Percentiles rank a stretch among this genome's conserved stretches.
Evolutionary conservation across 2,888 invertebrate species (phyloP).

Genomic region (Cerastoderma edule): DNA sequence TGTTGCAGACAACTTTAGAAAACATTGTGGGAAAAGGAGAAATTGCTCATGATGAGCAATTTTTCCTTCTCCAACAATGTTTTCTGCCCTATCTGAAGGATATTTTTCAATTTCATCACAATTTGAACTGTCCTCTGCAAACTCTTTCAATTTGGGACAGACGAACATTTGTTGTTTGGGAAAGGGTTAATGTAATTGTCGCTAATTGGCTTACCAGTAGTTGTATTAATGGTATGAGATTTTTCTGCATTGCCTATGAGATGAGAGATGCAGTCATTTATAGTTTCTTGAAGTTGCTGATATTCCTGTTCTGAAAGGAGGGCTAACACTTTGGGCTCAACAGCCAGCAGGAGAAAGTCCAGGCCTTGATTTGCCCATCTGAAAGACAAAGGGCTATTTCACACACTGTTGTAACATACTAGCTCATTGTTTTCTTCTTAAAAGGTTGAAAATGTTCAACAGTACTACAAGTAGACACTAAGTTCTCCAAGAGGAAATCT

Average conservation of each 20-base stretch:
- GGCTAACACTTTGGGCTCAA: constrained; percentile 92
- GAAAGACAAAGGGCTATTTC: constrained; percentile 16
- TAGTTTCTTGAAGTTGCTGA: constrained; percentile 90
- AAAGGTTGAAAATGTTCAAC: too few relatives aligned
- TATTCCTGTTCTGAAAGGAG: constrained; percentile 91
- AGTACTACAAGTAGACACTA: too few relatives aligned
- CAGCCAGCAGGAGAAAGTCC: constrained; percentile 93
- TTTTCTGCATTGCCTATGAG: constrained; percentile 88
- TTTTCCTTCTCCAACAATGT: too few relatives aligned
- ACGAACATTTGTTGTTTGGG: too few relatives aligned
- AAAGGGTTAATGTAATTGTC: neutral
- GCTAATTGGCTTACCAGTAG: constrained; percentile 14
- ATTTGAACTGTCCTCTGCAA: too few relatives aligned
- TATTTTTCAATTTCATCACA: too few relatives aligned
- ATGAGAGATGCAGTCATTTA: constrained; percentile 94
- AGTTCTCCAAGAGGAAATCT: too few relatives aligned
- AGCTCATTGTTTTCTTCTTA: neutral
- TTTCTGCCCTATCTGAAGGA: too few relatives aligned
- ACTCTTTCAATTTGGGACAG: too few relatives aligned
- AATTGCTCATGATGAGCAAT: too few relatives aligned
- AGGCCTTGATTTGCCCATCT: constrained; percentile 95
- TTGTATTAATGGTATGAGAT: constrained; percentile 12
- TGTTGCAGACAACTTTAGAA: too few relatives aligned
- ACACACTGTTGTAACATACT: neutral
- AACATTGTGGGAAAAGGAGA: too few relatives aligned